These are phyloP conservation scores for Rhopalosiphum padi DNA, from an alignment of 1,140 invertebrate genomes.

Conservation along the genomic window DNA sequence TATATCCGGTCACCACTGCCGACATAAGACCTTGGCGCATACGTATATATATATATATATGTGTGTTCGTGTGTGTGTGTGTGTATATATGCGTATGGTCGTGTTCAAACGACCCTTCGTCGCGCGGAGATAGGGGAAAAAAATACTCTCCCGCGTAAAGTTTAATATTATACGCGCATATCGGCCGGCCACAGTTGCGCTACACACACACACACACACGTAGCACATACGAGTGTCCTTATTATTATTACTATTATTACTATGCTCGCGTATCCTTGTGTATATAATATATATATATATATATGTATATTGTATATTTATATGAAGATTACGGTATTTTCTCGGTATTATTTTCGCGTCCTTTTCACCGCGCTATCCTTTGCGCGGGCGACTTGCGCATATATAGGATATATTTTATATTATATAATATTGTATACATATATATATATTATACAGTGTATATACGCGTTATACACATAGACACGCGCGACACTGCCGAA, in stretches of 20 bases:
- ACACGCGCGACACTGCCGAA: no score
- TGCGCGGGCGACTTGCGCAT: background rate
- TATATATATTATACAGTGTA: background rate
- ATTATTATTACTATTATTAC: background rate
- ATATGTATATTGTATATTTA: background rate
- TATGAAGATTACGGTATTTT: conserved; percentile 7
- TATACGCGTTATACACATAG: background rate
- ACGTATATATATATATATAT: background rate
- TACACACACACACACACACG: background rate
- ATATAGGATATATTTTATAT: background rate
- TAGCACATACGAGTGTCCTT: background rate
- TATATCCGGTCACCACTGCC: conserved; percentile 32
- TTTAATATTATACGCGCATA: conserved; percentile 40
- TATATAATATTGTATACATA: background rate
- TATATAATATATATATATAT: background rate
- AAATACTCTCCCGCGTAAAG: background rate
- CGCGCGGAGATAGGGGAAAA: background rate
- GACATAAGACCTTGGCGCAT: conserved; percentile 16
- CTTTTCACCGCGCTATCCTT: background rate
- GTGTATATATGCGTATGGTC: no score
- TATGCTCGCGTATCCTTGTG: background rate
- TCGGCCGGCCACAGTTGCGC: conserved; percentile 43
- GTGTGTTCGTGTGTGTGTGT: background rate
- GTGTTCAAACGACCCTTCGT: conserved; percentile 20
- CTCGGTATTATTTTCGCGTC: background rate